Percentiles rank a stretch among this genome's conserved stretches.
These are phyloP conservation scores for Rotaria sp. DNA, from an alignment of 2,888 invertebrate species.

Conservation along the genomic window DNA sequence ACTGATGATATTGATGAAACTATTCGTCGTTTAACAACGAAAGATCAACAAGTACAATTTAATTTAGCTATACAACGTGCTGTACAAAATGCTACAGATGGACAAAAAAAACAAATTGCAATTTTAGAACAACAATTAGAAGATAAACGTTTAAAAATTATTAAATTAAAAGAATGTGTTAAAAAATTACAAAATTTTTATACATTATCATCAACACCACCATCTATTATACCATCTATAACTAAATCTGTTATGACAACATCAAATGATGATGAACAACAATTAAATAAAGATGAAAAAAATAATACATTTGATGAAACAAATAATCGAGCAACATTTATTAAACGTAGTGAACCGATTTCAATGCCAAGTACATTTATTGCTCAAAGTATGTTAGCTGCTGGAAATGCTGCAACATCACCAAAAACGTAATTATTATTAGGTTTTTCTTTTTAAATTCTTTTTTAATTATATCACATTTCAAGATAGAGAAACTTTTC, in stretches of 20 bases:
- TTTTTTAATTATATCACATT: no score
- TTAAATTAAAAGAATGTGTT: conserved; percentile 27
- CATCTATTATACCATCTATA: background rate
- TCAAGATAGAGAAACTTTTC: no score
- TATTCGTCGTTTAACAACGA: background rate
- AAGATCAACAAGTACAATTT: conserved; percentile 28
- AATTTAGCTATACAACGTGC: conserved; percentile 27
- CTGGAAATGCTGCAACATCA: background rate
- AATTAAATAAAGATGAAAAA: background rate
- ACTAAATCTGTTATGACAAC: background rate
- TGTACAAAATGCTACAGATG: background rate
- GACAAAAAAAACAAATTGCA: background rate
- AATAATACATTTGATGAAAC: background rate
- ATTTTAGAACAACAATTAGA: background rate
- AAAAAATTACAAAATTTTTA: conserved; percentile 11
- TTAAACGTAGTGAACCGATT: background rate
- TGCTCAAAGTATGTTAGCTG: background rate
- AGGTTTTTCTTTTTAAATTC: background rate
- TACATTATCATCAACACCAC: conserved; percentile 7
- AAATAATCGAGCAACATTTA: background rate
- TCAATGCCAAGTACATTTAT: conserved; percentile 16
- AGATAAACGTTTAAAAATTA: background rate
- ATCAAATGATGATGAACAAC: conserved; percentile 2
- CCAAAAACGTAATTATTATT: background rate
- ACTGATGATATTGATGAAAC: background rate